Conservation (phyloP, 1,140 invertebrate species). For the Coptotermes formosanus region DNA sequence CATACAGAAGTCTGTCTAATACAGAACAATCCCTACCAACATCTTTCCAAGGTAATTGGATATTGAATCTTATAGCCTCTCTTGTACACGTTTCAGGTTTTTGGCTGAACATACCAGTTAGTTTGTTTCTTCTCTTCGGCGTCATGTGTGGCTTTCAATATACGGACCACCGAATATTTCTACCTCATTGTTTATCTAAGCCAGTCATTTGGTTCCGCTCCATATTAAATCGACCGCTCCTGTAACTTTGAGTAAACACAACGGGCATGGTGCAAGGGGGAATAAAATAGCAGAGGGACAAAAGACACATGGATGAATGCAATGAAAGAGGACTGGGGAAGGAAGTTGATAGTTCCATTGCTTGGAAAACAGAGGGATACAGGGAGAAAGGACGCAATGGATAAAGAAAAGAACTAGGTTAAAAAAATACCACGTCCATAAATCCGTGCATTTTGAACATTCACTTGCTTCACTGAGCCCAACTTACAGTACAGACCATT, state of each 20-base stretch:
- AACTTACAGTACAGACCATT: neutral
- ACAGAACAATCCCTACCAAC: neutral
- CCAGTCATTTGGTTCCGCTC: neutral
- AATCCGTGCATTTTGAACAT: neutral
- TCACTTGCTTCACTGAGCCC: conserved; percentile 2
- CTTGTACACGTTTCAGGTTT: neutral
- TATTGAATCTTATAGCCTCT: neutral
- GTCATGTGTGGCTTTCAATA: neutral
- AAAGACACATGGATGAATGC: neutral
- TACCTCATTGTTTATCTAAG: neutral
- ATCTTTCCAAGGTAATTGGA: neutral
- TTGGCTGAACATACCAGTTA: neutral
- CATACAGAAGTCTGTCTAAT: neutral
- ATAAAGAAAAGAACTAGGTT: neutral
- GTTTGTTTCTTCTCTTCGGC: neutral
- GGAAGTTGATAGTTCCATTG: neutral
- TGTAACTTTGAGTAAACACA: neutral
- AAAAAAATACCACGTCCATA: neutral
- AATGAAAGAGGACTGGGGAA: neutral
- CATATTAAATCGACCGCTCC: neutral
- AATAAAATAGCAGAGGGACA: neutral
- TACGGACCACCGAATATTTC: neutral
- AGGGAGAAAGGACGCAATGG: neutral
- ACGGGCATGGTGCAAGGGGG: neutral
- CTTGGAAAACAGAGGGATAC: neutral